Evolutionary conservation across 2,113 vertebrate species (phyloP).

Genomic region (Tauraco erythrolophus): DNA sequence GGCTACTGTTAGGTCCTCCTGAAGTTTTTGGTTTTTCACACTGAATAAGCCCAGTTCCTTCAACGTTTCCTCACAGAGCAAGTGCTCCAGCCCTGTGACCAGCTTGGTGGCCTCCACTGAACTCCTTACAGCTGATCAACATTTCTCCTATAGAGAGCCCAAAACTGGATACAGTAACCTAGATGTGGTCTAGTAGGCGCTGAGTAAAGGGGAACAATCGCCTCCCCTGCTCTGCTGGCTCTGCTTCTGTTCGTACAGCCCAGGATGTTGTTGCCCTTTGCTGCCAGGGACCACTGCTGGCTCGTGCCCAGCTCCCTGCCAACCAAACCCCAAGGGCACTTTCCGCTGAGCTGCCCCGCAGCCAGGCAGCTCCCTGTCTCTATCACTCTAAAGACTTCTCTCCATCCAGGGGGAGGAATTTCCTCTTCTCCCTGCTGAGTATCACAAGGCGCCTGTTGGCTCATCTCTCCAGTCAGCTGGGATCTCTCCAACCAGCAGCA

Average conservation of each 20-base stretch:
- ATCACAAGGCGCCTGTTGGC: not conserved
- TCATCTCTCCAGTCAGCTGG: not conserved
- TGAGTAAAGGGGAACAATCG: fast-evolving
- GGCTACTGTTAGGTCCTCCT: no score
- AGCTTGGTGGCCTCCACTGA: not conserved
- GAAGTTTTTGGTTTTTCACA: not conserved
- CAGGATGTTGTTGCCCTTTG: not conserved
- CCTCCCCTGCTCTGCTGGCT: not conserved
- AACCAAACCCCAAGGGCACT: not conserved
- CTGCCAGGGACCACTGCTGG: not conserved
- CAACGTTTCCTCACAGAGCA: not conserved
- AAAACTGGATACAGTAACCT: no score
- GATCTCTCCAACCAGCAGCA: not conserved
- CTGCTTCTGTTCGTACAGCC: fast-evolving
- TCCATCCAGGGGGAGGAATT: not conserved
- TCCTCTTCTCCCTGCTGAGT: not conserved
- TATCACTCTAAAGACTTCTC: not conserved
- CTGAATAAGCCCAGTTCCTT: not conserved
- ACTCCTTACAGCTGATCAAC: not conserved
- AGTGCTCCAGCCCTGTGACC: not conserved
- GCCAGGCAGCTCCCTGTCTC: not conserved
- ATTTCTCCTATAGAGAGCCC: not conserved
- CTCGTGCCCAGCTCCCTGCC: not conserved
- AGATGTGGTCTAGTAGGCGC: not conserved
- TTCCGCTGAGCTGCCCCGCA: not conserved